These are phyloP conservation scores for Mythimna albipuncta DNA, from an alignment of 2,888 invertebrate species.

Conservation along the genomic window DNA sequence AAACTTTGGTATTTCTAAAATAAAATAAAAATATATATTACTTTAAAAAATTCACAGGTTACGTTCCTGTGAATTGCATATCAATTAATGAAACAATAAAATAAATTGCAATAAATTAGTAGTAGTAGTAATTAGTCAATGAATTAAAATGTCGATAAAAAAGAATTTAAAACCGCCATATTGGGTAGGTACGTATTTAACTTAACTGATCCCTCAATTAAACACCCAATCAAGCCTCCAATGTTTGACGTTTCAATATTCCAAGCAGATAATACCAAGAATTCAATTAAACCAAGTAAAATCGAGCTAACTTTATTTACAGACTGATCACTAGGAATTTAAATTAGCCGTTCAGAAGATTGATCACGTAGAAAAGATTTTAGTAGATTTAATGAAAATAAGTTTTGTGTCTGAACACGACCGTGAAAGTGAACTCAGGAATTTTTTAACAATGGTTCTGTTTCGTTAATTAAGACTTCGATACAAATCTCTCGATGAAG, in stretches of 20 bases:
- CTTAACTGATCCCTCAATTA: not conserved
- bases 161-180: not conserved
- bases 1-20: too few species aligned
- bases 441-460: constrained; percentile 29
- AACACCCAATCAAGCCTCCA: constrained; percentile 11
- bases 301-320: constrained; percentile 63
- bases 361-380: constrained; percentile 74
- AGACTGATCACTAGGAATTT: constrained; percentile 75
- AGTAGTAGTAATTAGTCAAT: too few species aligned
- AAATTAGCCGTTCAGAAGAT: constrained; percentile 74
- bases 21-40: too few species aligned
- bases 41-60: too few species aligned
- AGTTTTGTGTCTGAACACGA: constrained; percentile 45
- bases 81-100: too few species aligned
- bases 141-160: too few species aligned
- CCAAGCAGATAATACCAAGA: constrained; percentile 6
- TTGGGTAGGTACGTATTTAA: not conserved
- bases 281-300: constrained; percentile 46
- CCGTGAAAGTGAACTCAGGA: constrained; percentile 9
- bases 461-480: constrained; percentile 26
- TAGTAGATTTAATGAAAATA: constrained; percentile 54
- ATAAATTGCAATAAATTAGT: too few species aligned
- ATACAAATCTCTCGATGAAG: constrained; percentile 7
- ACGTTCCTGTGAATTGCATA: too few species aligned
- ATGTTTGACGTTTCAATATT: constrained; percentile 26